Evolutionary conservation across 2,888 invertebrate species (phyloP), one percentile per base, ranked within the genome.

Genomic region (Tiliacea aurago): DNA sequence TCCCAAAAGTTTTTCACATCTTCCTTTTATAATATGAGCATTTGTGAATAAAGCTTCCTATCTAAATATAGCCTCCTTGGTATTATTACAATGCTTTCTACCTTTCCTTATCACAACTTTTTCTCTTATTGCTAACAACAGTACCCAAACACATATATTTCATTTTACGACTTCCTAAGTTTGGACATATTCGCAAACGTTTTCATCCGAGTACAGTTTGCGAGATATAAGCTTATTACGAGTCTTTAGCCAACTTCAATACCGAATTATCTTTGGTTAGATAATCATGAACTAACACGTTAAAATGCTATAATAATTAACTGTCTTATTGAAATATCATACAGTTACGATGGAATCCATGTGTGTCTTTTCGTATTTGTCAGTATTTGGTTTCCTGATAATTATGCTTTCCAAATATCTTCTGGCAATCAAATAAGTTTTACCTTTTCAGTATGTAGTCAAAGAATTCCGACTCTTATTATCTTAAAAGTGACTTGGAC

Each of bases 141-240:
- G 20, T 43, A 55, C 28, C 33, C 55, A 69, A 70, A 28, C 47
- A 51, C 51, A 66, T 68, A 33, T 20, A 56, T 67, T 67, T 66
- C 20, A 71, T 55, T 67, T 68, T 41, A 72, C 13, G 63, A 59
- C 43, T 56, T 59, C 23, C 53, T 2, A 49, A 66, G 43, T 61
- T 77, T 41, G 6, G 7, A 59, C 63, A 59, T 69, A 59, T 69
- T 69, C 47, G 11, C 23, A 61, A 73, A 65, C n/a, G 45, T 58
- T 53, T 43, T 51, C 33, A 53, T 56, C 1, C 13, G 43, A 51
- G 13, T 28, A 37, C 15, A 37, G 33, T 51, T 64, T 73, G 23
- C 4, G 37, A 37, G 58, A 74, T 41, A 51, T 41, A n/a, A 37
- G 63, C 28, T n/a, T n/a, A 37, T 56, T 49, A 70, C 5, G 37